A percentile compares a stretch with the other conserved stretches of the same genome.
Conservation (phyloP, 23 tunicate species). For the Halocynthia aurantium region DNA sequence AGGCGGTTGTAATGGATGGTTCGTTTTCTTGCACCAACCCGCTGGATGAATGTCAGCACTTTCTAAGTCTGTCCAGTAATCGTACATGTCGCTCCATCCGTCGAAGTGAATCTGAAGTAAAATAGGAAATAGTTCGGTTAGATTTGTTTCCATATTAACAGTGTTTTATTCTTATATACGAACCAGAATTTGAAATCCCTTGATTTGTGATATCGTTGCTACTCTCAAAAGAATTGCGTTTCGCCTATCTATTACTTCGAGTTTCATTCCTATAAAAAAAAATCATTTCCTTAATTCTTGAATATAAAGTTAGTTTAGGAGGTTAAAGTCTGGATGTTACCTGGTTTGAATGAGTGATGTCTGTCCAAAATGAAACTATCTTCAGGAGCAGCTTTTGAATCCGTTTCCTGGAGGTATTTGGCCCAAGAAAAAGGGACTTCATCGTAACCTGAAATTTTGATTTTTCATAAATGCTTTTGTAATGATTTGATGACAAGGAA, state of each 20-base stretch:
- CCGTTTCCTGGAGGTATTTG: constrained; percentile 14
- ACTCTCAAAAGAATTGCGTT: constrained; percentile 53
- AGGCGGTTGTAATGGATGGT: constrained; percentile 43
- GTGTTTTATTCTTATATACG: neutral
- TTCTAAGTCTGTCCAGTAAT: constrained; percentile 47
- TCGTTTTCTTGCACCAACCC: constrained; percentile 33
- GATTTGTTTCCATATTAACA: neutral
- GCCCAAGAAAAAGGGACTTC: constrained; percentile 31
- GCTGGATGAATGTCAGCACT: constrained; percentile 53
- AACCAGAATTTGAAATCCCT: constrained; percentile 34
- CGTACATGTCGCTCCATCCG: constrained; percentile 52
- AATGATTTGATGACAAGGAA: no score
- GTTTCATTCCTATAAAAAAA: constrained; percentile 41
- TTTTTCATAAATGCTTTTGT: no score
- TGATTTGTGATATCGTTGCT: constrained; percentile 32
- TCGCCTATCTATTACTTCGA: constrained; percentile 57
- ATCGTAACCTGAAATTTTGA: no score
- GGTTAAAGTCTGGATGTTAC: neutral
- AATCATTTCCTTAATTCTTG: neutral
- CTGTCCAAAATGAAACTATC: neutral
- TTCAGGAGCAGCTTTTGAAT: constrained; percentile 12
- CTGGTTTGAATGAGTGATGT: constrained; percentile 3
- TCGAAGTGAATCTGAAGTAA: constrained; percentile 52
- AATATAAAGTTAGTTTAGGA: no score
- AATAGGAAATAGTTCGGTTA: neutral